These are phyloP conservation scores for Sesamia inferens DNA, from an alignment of 2,888 invertebrate species.

Conservation along the genomic window DNA sequence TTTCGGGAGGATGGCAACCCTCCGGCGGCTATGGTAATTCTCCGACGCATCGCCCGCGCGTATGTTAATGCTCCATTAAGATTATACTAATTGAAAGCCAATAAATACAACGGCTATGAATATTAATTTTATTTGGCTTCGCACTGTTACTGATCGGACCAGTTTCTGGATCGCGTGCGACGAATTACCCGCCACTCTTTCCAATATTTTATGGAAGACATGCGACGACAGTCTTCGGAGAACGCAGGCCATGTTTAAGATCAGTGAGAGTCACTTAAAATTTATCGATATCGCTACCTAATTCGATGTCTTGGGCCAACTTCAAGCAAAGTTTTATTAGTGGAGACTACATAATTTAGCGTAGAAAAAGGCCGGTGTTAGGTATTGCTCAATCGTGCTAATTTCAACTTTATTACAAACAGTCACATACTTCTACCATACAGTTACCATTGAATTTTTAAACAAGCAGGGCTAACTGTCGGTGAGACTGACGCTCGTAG, in stretches of 20 bases:
- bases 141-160: slow-evolving; percentile 74
- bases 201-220: slow-evolving; percentile 61
- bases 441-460: not conserved
- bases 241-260: slow-evolving; percentile 37
- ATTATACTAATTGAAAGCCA: slow-evolving; percentile 90
- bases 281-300: slow-evolving; percentile 1
- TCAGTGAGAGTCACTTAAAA: slow-evolving; percentile 49
- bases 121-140: slow-evolving; percentile 89
- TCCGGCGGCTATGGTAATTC: slow-evolving; percentile 76
- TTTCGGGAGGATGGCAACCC: slow-evolving; percentile 75
- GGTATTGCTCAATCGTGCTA: slow-evolving; percentile 8
- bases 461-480: slow-evolving; percentile 12
- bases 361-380: not conserved
- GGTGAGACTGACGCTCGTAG: slow-evolving; percentile 5
- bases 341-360: not conserved
- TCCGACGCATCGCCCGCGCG: slow-evolving; percentile 83
- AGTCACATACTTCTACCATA: not conserved
- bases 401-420: not conserved
- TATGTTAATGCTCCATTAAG: slow-evolving; percentile 90
- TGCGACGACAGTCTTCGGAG: slow-evolving; percentile 31
- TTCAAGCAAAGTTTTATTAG: not conserved
- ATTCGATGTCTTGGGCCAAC: slow-evolving; percentile 15
- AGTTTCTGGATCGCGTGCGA: slow-evolving; percentile 79
- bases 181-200: slow-evolving; percentile 66
- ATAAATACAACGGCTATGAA: slow-evolving; percentile 90